Conservation (phyloP, 2,113 vertebrate species). For the Oenanthe melanoleuca region DNA sequence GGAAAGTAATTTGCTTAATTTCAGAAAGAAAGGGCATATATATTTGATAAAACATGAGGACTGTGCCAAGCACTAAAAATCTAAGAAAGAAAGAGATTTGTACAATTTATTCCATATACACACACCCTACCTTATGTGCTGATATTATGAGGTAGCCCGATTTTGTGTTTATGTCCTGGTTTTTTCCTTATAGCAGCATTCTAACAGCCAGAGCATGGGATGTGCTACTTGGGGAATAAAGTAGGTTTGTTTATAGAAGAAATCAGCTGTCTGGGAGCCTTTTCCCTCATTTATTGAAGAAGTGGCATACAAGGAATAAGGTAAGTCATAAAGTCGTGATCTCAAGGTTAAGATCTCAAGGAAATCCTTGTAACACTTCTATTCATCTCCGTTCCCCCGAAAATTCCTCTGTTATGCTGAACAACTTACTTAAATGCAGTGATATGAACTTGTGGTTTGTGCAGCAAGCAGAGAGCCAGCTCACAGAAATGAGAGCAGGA, state of each 20-base stretch:
- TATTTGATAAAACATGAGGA: not conserved
- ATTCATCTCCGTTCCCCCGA: not conserved
- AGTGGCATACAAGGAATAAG: not conserved
- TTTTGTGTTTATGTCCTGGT: fast-evolving
- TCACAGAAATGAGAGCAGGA: not conserved
- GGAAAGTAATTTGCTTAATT: not conserved
- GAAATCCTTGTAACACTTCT: not conserved
- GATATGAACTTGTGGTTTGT: not conserved
- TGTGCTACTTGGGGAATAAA: not conserved
- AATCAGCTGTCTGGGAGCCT: not conserved
- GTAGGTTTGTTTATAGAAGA: not conserved
- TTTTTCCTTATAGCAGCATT: not conserved
- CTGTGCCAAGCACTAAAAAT: not conserved
- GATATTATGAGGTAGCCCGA: not conserved
- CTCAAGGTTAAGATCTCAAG: not conserved
- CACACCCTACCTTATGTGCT: fast-evolving
- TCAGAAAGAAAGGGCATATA: not conserved
- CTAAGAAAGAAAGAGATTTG: not conserved
- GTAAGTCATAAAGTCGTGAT: not conserved
- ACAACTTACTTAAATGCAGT: not conserved
- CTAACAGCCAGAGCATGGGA: not conserved
- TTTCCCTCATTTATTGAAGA: not conserved
- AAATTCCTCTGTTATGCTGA: not conserved
- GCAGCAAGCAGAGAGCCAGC: not conserved
- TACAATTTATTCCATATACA: not conserved